Base-by-base conservation (phyloP, 2,113 vertebrate genomes). In the Apaloderma vittatum region DNA sequence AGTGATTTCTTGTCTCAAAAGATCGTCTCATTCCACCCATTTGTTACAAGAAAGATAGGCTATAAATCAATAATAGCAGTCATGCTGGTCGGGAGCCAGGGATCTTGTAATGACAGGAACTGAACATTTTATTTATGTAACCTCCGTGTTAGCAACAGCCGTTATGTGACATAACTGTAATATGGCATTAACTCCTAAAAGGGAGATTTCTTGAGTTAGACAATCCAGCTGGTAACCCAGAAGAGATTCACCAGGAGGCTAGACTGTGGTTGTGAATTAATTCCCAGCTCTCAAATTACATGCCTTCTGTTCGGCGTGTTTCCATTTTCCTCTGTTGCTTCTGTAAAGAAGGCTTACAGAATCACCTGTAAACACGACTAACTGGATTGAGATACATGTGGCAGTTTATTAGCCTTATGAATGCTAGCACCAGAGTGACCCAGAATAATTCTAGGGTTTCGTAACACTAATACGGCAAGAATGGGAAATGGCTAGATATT, bases 361-460 rank as follows among this genome's bases (percentile, higher is more conserved):
- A 77, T 71, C 89, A 91, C 85, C 90, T 93, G 93, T 82, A 96
- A 94, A 94, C 81, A 88, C 20, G 29, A 82, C 84, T 95, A 54
- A 82, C 85, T 91, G 93, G 81, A 96, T 87, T 21, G 70, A 94
- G 86, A 91, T 76, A 74, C 95, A 95, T 91, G 88, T 94, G 94
- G 83, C 37, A 91, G 54, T 77, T 86, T 94, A 89, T 95, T 75
- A 91, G 54, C 52, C 81, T 87, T 83, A 71, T 27, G 52, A 94
- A 67, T 63, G 55, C 61, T 95, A 90, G 81, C 84, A 93, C 71
- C 78, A 90, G 83, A 79, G 58, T 85, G 93, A 96, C 89, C 81
- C 90, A 94, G 94, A 94, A 94, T 83, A 68, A 83, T 93, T 91
- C 68, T 80, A 51, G 52, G 80, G 77, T 97, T 97, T 97, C n/a